Percentiles rank a stretch among this genome's conserved stretches.
phyloP scores from a whole-genome alignment of 2,888 invertebrate species.

The Erpobdella octoculata region DNA sequence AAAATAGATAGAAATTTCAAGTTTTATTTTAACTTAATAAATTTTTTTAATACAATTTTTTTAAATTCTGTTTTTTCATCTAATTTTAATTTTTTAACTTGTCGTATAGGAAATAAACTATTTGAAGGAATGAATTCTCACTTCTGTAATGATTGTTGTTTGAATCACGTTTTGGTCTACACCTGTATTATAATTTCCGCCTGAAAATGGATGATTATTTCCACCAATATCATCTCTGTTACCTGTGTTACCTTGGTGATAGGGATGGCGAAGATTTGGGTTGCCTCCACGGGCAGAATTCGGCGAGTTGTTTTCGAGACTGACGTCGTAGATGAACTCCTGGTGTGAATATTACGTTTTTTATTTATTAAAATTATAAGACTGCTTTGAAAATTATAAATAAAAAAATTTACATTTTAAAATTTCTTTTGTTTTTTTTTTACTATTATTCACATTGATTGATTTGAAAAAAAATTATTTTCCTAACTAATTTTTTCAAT shows the following conservation, averaged over 20 bases:
- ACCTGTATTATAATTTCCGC: neutral
- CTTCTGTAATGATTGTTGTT: conserved; percentile 25
- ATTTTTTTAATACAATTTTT: neutral
- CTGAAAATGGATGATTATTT: too few species aligned
- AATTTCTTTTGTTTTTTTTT: too few species aligned
- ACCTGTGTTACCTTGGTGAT: too few species aligned
- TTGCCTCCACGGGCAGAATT: too few species aligned
- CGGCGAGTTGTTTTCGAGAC: too few species aligned
- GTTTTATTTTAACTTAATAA: neutral
- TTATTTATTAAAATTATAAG: neutral
- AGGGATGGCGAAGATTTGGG: too few species aligned
- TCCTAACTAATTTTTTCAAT: neutral
- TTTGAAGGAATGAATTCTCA: neutral
- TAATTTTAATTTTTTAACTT: neutral
- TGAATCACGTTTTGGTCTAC: conserved; percentile 9
- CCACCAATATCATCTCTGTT: neutral
- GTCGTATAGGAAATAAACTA: neutral
- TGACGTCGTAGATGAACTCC: conserved; percentile 26
- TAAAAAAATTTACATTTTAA: too few species aligned
- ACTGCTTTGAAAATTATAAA: too few species aligned
- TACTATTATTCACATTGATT: neutral
- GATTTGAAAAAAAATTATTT: neutral
- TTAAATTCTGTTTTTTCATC: neutral
- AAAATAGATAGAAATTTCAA: neutral
- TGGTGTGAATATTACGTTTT: neutral